Base-by-base conservation (phyloP, 2,113 vertebrate species). In the Dicerorhinus sumatrensis region DNA sequence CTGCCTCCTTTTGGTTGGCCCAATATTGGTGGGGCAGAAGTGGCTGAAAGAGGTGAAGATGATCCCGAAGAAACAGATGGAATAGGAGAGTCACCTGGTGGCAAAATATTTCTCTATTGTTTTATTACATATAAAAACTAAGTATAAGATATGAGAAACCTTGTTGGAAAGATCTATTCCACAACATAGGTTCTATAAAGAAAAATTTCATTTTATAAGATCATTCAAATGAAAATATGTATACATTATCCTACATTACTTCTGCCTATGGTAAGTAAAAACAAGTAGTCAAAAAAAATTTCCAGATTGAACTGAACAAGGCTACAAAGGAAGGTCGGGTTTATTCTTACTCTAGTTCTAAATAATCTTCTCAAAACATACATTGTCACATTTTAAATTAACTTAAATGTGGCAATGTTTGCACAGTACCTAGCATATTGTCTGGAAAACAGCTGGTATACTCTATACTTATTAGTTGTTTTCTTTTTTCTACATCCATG, bases 41-140 rank as follows among this genome's bases (percentile, higher is more conserved):
- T 99, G 76, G 99, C 99, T 98, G 99, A 99, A 94, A 99, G 99
- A 97, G 99, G 99, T 0, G 99, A 99, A 97, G 99, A 99, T 46
- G 99, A 99, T 98, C 99, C 99, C 76, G 99, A 99, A 81, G 99
- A 99, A 98, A 99, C 99, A 98, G 99, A 99, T 97, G 99, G 99
- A 98, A 99, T 99, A 97, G 99, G 99, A 98, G 99, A 99, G 98
- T 99, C 99, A 98, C 99, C 99, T 99, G 98, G 98, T 98, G 96
- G 98, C 98, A 98, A 99, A 99, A 97, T 92, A 99, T 98, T 98
- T 98, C 98, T 98, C 96, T 98, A 97, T 98, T 96, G 98, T 97
- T 99, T 99, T 99, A 98, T 98, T 65, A 98, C 94, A 97, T 77
- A 98, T 97, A 97, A 94, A 98, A 97, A 93, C 84, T 89, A 96